Base-by-base conservation (phyloP, 35 echinoderm and acorn worm genomes). In the Apostichopus californicus region DNA sequence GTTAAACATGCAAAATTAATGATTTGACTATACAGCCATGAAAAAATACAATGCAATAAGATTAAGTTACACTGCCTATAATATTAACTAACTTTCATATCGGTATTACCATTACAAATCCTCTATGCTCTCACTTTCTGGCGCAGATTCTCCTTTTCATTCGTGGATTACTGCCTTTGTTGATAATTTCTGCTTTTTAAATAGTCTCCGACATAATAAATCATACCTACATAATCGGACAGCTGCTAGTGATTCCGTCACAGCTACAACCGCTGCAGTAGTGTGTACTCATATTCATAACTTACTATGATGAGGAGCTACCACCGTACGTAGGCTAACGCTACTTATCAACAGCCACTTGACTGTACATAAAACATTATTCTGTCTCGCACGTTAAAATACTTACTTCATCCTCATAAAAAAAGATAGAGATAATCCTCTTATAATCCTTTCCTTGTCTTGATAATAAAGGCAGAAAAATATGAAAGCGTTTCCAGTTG, bases 321-420 rank as follows among this genome's bases (percentile, higher is more conserved):
- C 34, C 34, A 46, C 34, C 64, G 18, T 68, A 75, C 71, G 71
- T 75, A 75, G 71, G 71, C 17, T 18, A 7, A 20, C 71, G n/a
- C 71, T 18, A 68, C 11, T 18, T 75, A 20, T 75, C 71, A 75
- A 20, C 71, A 75, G 71, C 71, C 71, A 75, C 71, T 75, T 75
- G 71, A 75, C 71, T 75, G 71, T 75, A 22, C 71, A 75, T 75
- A 22, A 75, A 75, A 75, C 17, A 75, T 20, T 75, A 3, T n/a
- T 75, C 17, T 7, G 7, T 68, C 64, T 68, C 64, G 21, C 71
- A 75, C 17, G 71, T 75, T 75, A 75, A 75, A 20, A 75, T 75
- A 75, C 71, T 75, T 75, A 75, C 71, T 75, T 75, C 71, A 75
- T 75, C 71, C 20, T 75, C 71, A n/a, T 20, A 75, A 18, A 18